These are phyloP conservation scores for Aerospiza tachiro DNA, from an alignment of 2,797 vertebrate genomes.

Conservation along the genomic window DNA sequence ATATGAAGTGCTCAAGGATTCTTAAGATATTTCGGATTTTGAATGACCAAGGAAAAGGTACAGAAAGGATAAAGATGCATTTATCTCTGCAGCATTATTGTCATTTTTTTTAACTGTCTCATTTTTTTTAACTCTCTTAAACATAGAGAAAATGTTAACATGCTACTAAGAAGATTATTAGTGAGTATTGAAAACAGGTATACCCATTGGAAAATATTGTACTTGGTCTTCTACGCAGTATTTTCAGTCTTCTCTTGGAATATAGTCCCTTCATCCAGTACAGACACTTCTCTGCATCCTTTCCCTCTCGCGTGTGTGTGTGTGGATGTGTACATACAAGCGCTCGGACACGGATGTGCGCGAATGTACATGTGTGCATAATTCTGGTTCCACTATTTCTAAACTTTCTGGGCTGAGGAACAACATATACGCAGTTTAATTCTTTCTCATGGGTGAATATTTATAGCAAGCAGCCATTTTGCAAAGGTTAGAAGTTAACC, in stretches of 20 bases:
- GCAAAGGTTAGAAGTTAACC: not conserved
- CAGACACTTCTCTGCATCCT: not conserved
- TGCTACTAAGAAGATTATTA: not conserved
- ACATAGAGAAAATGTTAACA: not conserved
- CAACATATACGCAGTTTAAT: not conserved
- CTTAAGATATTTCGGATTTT: not conserved
- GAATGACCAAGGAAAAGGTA: not conserved
- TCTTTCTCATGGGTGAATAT: not conserved
- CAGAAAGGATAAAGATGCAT: not conserved
- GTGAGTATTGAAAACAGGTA: not conserved
- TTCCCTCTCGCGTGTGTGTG: not conserved
- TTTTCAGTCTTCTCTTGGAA: not conserved
- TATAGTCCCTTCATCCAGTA: not conserved
- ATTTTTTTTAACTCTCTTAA: not conserved
- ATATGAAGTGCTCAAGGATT: not conserved
- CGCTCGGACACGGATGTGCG: rapidly evolving
- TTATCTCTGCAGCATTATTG: not conserved
- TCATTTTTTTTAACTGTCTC: not conserved
- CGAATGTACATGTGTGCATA: not conserved
- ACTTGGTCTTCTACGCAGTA: not conserved
- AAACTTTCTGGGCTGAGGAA: not conserved
- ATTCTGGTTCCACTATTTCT: not conserved
- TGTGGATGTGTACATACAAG: no score
- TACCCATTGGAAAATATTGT: not conserved
- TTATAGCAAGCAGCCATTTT: not conserved